Evolutionary conservation across 2,797 vertebrate species (phyloP).

Genomic region (Adelosebastes latens): DNA sequence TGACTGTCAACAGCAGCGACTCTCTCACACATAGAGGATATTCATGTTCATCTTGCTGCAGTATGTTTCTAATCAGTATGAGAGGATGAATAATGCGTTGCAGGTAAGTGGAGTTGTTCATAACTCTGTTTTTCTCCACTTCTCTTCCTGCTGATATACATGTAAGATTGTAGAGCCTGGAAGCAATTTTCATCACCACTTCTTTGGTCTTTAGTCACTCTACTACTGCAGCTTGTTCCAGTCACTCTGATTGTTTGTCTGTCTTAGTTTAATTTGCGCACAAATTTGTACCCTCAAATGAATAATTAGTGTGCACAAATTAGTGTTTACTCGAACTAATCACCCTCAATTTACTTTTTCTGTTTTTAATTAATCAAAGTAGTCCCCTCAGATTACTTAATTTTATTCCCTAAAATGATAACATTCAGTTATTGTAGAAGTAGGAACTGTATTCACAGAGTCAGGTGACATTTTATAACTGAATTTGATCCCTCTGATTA

Average conservation of each 20-base stretch:
- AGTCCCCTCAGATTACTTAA: background rate
- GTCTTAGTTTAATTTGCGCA: no score
- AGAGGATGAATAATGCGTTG: constrained; percentile 42
- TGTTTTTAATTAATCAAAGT: background rate
- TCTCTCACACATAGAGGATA: constrained; percentile 19
- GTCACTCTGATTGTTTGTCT: background rate
- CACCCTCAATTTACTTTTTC: no score
- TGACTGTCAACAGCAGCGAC: background rate
- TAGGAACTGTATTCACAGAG: background rate
- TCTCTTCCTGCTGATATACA: constrained; percentile 16
- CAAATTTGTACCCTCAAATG: no score
- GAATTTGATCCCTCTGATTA: background rate
- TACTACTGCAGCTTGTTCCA: background rate
- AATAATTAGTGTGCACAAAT: no score
- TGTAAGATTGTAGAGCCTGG: background rate
- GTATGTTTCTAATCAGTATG: constrained; percentile 34
- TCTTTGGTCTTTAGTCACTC: background rate
- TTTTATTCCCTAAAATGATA: background rate
- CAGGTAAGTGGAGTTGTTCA: constrained; percentile 67
- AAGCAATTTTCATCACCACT: background rate
- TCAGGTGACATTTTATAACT: background rate
- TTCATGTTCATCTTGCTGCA: constrained; percentile 18
- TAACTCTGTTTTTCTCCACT: constrained; percentile 16
- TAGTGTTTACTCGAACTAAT: no score
- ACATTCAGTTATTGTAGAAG: background rate